These are phyloP conservation scores for Enteromius afrohamiltoni DNA, from an alignment of 2,797 vertebrate genomes.

Conservation along the genomic window DNA sequence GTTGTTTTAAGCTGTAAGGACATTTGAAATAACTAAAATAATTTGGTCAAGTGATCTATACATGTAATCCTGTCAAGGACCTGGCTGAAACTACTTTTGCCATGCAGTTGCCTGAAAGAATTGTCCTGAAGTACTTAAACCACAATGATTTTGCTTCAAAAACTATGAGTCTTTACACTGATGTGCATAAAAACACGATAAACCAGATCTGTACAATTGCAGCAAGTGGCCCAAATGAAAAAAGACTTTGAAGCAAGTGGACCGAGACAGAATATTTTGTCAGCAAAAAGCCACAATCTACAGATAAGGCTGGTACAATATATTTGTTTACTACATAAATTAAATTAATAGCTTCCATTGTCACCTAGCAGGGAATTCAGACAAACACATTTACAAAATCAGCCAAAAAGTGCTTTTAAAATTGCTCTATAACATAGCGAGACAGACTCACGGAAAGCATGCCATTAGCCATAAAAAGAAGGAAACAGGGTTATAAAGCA, in stretches of 20 bases:
- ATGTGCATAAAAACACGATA: not conserved
- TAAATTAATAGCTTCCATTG: slow-evolving; percentile 26
- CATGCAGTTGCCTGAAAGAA: too few species aligned
- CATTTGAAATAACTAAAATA: too few species aligned
- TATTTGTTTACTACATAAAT: slow-evolving; percentile 34
- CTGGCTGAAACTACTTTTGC: too few species aligned
- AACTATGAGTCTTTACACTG: slow-evolving; percentile 1
- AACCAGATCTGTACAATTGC: not conserved
- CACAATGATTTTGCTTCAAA: not conserved
- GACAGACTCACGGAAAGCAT: slow-evolving; percentile 14
- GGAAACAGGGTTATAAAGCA: slow-evolving; percentile 32
- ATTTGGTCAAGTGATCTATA: too few species aligned
- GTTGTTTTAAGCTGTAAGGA: too few species aligned
- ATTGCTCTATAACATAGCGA: slow-evolving; percentile 28
- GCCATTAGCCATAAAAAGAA: slow-evolving; percentile 37
- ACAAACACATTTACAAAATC: slow-evolving; percentile 32
- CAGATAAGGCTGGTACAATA: not conserved
- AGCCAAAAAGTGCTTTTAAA: slow-evolving; percentile 18
- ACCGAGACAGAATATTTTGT: slow-evolving; percentile 14
- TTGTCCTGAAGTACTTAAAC: not conserved
- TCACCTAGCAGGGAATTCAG: slow-evolving; percentile 14
- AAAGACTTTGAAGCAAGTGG: not conserved
- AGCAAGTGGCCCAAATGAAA: not conserved
- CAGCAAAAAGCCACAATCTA: slow-evolving; percentile 16
- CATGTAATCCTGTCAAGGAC: too few species aligned